Base-by-base conservation (phyloP, 1,140 invertebrate genomes). In the Magallana ariakensis region DNA sequence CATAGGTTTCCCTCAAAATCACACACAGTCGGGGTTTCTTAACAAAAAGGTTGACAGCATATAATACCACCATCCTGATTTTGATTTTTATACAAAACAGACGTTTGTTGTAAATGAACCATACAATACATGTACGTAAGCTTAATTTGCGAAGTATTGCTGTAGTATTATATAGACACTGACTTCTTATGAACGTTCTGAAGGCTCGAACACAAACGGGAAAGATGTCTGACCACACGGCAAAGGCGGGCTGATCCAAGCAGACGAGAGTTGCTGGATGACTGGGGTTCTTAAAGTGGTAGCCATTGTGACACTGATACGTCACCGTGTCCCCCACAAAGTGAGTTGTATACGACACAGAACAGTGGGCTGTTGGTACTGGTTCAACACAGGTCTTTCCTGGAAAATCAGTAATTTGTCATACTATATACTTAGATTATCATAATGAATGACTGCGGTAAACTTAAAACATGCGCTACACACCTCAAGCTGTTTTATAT, bases 221-320 rank as follows among this genome's bases (percentile, higher is more conserved):
- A 53, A 90, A 89, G 0, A 60, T 82, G 62, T 91, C 90, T 26
- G 89, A 88, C 91, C 91, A 91, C 7, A 91, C 83, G 0, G 91
- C 91, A 33, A 91, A 90, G 0, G 87, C 89, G 13, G 88, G 89
- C 56, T 91, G 91, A 75, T 91, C 90, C 11, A 91, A 80, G 87
- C 91, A 91, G 13, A 84, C 85, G 13, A 91, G 81, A 11, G 84
- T 55, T 0, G 90, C 89, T 13, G 88, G 84, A 11, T 90, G 90
- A 53, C 89, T 86, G 46, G 90, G 80, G 57, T 88, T 84, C 11
- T 75, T 75, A 11, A 75, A 75, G 10, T 75, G 66, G 54, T 89
- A 90, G 0, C 89, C 88, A 9, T 84, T 55, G 33, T 88, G 82
- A 84, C 90, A 91, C 11, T 80, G 55, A 62, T 88, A 91, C 26